Base-by-base conservation (phyloP, 2,888 invertebrate species). In the Caprella mutica region DNA sequence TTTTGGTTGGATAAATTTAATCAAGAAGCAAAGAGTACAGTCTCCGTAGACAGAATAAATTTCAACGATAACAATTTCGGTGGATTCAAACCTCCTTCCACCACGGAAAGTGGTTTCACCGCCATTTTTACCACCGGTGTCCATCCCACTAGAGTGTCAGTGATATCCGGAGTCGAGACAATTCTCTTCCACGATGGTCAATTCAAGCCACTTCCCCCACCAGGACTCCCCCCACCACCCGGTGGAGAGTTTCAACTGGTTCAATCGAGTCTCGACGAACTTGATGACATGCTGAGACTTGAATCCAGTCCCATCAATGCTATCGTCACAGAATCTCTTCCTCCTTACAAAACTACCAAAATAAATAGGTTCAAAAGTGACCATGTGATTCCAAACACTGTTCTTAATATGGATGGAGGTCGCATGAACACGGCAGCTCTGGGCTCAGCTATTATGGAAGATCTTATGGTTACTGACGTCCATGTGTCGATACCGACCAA, bases 111-210 rank as follows among this genome's bases (percentile, higher is more conserved):
- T 26, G 64, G 64, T 14, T 64, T 64, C 40, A 64, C 64, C 19
- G 64, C 60, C 21, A 60, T 64, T 33, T 59, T 59, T 30, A 43
- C 42, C n/a, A 55, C 55, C 2, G 39, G 30, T 19, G 24, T 56
- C 17, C 26, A 9, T 5, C 60, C 64, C 6, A 64, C 64, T 6
- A 24, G 53, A 8, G 64, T 64, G 14, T 58, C 64, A 8, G 60
- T 64, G 19, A 64, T 64, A 42, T 60, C 64, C 23, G 64, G 64
- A 14, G 52, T 55, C 5, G 44, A 60, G 35, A 64, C 64, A 17
- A 64, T 64, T 21, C 55, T 64, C 53, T 60, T 64, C 29, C 60
- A 60, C 23, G 64, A 59, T 42, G 42, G 58, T 43, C 39, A 43
- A 19, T 50, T 24, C 12, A 30, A 52, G 33, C 54, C 53, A 29